phyloP scores from a whole-genome alignment of 2,797 vertebrate genomes.

The Gallinago solitaria region DNA sequence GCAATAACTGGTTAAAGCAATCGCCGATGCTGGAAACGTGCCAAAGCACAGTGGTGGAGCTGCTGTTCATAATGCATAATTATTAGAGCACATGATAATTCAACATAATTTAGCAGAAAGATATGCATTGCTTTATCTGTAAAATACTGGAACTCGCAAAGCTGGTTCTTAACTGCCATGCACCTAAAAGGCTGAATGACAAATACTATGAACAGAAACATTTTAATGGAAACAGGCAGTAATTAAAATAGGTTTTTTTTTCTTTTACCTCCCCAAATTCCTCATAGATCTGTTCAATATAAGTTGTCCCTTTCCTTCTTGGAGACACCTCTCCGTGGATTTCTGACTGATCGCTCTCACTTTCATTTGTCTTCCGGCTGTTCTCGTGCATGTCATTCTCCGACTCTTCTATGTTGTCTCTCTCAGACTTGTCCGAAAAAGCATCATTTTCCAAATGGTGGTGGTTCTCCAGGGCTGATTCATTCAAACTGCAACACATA shows the following conservation, averaged over 20 bases:
- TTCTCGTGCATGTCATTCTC: slow-evolving; percentile 85
- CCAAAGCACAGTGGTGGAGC: background rate
- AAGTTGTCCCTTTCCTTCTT: slow-evolving; percentile 83
- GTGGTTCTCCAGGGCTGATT: slow-evolving; percentile 82
- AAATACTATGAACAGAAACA: background rate
- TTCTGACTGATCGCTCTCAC: slow-evolving; percentile 90
- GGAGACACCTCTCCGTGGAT: slow-evolving; percentile 75
- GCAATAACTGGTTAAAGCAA: slow-evolving; percentile 21
- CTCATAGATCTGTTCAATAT: slow-evolving; percentile 89
- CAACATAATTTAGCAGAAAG: slow-evolving; percentile 10
- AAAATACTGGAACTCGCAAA: background rate
- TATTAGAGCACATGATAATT: slow-evolving; percentile 4
- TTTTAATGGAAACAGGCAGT: background rate
- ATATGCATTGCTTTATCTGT: background rate
- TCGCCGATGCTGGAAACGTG: background rate
- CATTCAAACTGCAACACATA: slow-evolving; percentile 83
- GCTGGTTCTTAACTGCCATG: background rate
- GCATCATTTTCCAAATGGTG: slow-evolving; percentile 87
- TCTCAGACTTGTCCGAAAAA: slow-evolving; percentile 92
- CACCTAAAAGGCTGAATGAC: background rate
- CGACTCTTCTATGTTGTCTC: slow-evolving; percentile 89
- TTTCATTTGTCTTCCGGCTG: slow-evolving; percentile 87
- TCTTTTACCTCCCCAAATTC: slow-evolving; percentile 91
- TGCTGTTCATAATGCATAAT: slow-evolving; percentile 1
- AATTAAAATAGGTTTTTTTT: background rate